A percentile compares a stretch with the other conserved stretches of the same genome.
Evolutionary conservation across 1,140 invertebrate species (phyloP).

Genomic region (Plectus sambesii): DNA sequence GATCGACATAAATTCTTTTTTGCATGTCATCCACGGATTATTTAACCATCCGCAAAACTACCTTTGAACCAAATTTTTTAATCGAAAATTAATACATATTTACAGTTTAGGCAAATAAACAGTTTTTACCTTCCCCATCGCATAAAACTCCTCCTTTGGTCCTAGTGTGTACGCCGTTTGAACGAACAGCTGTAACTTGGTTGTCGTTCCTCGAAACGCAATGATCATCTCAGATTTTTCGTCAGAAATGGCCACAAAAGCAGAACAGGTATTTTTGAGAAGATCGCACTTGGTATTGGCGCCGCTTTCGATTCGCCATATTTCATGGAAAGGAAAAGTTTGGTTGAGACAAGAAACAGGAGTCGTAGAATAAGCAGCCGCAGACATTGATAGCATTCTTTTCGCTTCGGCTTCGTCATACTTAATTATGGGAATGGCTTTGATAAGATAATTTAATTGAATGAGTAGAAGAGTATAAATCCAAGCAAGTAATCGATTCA

Average conservation of each 20-base stretch:
- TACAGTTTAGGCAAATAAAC: too few relatives aligned
- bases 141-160: constrained; percentile 27
- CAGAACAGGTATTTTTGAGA: constrained; percentile 12
- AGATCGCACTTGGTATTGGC: too few relatives aligned
- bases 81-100: too few relatives aligned
- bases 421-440: too few relatives aligned
- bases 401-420: neutral
- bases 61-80: too few relatives aligned
- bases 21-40: too few relatives aligned
- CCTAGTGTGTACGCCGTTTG: constrained; percentile 27
- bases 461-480: too few relatives aligned
- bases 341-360: neutral
- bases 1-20: too few relatives aligned
- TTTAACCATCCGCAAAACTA: too few relatives aligned
- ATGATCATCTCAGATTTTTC: constrained; percentile 19
- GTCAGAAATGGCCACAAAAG: constrained; percentile 23
- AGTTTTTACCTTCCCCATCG: constrained; percentile 18
- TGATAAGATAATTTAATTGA: too few relatives aligned
- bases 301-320: constrained; percentile 2
- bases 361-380: neutral
- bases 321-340: neutral
- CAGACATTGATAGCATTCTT: neutral
- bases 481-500: too few relatives aligned
- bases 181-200: constrained; percentile 26
- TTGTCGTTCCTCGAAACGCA: constrained; percentile 35